Conservation (phyloP, 30 jellyfish, hydroid and myxozoan genomes). For the Turritopsis rubra region DNA sequence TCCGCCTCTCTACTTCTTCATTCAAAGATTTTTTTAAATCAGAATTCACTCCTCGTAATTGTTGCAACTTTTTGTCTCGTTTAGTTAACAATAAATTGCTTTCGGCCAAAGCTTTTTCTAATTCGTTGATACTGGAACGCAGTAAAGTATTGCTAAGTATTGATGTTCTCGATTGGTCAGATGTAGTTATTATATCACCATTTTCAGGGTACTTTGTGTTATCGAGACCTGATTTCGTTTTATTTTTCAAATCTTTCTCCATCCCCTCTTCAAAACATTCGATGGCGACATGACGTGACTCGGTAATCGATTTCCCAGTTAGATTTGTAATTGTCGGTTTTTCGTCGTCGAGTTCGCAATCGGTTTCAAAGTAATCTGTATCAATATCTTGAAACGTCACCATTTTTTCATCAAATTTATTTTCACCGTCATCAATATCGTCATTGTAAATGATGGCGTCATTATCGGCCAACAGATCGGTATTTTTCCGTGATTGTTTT, state of each 20-base stretch:
- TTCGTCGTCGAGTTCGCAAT: constrained; percentile 1
- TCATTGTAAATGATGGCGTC: background rate
- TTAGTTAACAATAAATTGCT: constrained; percentile 43
- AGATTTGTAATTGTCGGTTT: too few relatives aligned
- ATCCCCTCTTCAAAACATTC: background rate
- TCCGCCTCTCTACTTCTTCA: constrained; percentile 28
- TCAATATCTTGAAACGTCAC: constrained; percentile 11
- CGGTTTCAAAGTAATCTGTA: constrained; percentile 17
- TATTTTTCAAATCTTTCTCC: background rate
- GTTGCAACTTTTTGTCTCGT: constrained; percentile 54
- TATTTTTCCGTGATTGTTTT: background rate
- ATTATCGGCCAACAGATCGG: background rate
- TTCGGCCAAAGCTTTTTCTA: constrained; percentile 71
- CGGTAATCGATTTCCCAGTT: too few relatives aligned
- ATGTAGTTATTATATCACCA: background rate
- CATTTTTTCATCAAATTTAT: background rate
- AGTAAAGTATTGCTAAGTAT: constrained; percentile 32
- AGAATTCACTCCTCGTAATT: constrained; percentile 34
- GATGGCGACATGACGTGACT: too few relatives aligned
- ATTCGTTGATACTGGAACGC: constrained; percentile 58
- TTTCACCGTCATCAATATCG: background rate
- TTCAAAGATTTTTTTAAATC: constrained; percentile 27
- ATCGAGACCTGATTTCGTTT: background rate
- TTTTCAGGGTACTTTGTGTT: background rate
- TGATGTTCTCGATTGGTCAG: constrained; percentile 4